A percentile compares a stretch with the other conserved stretches of the same genome.
Evolutionary conservation across 2,888 invertebrate genomes (phyloP).

Genomic region (Trissoscelio sp.): DNA sequence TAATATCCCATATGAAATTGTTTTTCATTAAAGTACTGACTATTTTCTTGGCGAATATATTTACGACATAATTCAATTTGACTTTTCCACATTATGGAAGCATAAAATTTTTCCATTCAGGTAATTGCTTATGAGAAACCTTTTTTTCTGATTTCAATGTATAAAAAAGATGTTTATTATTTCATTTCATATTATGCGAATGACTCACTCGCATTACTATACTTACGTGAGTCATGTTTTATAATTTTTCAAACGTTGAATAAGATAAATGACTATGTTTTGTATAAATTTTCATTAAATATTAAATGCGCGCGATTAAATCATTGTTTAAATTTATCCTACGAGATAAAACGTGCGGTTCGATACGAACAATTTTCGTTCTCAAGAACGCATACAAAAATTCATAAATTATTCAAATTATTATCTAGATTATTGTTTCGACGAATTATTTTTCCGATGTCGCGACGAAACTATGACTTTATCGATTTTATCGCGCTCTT

Average conservation of each 20-base stretch:
- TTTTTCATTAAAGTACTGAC: constrained; percentile 10
- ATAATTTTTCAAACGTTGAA: constrained; percentile 61
- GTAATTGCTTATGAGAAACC: constrained; percentile 54
- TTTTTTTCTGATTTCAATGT: constrained; percentile 21
- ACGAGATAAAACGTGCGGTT: constrained; percentile 5
- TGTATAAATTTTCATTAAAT: constrained; percentile 61
- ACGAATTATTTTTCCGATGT: constrained; percentile 24
- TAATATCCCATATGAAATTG: constrained; percentile 27
- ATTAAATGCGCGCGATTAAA: constrained; percentile 54
- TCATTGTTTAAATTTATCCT: constrained; percentile 59
- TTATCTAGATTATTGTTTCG: constrained; percentile 17
- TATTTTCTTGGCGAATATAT: constrained; percentile 38
- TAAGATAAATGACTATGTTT: constrained; percentile 62
- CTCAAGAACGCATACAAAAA: constrained; percentile 8
- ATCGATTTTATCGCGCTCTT: constrained; percentile 18
- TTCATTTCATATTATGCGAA: constrained; percentile 56
- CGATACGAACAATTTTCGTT: constrained; percentile 6
- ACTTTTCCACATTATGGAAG: constrained; percentile 35
- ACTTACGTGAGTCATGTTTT: constrained; percentile 57
- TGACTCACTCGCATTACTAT: constrained; percentile 53
- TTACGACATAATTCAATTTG: constrained; percentile 33
- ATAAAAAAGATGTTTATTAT: constrained; percentile 61
- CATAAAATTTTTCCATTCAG: constrained; percentile 40
- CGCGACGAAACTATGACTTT: constrained; percentile 30
- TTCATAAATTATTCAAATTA: constrained; percentile 29